phyloP scores from a whole-genome alignment of 2,113 vertebrate species.

The Tachysurus vachellii region DNA sequence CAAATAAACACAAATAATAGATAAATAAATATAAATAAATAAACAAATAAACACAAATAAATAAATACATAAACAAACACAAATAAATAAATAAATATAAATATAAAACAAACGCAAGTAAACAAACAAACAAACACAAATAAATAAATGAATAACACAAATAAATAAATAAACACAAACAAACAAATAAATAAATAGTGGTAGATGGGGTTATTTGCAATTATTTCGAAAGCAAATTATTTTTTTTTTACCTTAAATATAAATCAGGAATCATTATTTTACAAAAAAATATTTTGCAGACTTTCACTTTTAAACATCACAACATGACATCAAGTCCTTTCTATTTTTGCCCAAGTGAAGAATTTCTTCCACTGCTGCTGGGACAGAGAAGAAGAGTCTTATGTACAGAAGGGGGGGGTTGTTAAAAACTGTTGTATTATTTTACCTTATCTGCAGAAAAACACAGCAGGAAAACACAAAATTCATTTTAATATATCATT shows the following conservation, averaged over 20 bases:
- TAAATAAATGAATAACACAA: no score
- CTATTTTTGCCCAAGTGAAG: conserved; percentile 7
- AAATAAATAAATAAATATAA: not conserved
- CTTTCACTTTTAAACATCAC: not conserved
- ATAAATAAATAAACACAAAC: no score
- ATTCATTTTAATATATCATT: accelerated
- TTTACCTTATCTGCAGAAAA: not conserved
- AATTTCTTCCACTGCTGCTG: conserved; percentile 20
- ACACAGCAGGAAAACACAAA: no score
- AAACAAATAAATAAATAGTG: not conserved
- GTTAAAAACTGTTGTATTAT: not conserved
- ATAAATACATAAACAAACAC: no score
- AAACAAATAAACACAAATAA: no score
- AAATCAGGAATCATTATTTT: not conserved
- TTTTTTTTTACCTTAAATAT: not conserved
- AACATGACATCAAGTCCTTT: not conserved
- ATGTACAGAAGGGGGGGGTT: not conserved
- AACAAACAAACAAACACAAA: not conserved
- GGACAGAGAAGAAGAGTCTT: not conserved
- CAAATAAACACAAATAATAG: not conserved
- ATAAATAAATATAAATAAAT: no score
- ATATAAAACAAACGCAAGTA: no score
- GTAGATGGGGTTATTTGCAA: not conserved
- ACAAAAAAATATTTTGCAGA: not conserved
- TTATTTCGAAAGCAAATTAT: not conserved